phyloP scores from a whole-genome alignment of 2,888 invertebrate genomes.

The Taenaris catops region DNA sequence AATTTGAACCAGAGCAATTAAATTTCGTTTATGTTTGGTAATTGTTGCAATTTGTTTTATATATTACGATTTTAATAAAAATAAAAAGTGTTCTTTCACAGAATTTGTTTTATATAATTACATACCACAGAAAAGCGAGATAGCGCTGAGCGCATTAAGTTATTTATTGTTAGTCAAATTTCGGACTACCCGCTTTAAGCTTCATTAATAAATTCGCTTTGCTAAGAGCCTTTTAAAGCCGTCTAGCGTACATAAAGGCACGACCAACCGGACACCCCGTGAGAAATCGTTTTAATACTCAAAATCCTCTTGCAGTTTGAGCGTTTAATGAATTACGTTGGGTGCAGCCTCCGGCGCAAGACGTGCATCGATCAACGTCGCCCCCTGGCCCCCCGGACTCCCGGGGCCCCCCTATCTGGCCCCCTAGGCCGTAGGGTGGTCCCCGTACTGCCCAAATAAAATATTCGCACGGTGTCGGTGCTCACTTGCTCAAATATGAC shows the following conservation, averaged over 20 bases:
- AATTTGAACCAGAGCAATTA: no score
- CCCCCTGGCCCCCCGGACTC: conserved; percentile 38
- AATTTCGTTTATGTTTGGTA: no score
- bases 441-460: conserved; percentile 75
- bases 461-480: conserved; percentile 61
- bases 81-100: no score
- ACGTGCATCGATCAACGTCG: conserved; percentile 84
- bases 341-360: conserved; percentile 81
- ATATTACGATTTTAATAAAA: no score
- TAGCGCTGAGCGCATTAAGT: conserved; percentile 1
- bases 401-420: conserved; percentile 37
- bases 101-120: no score
- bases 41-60: no score
- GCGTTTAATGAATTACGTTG: conserved; percentile 80
- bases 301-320: conserved; percentile 78
- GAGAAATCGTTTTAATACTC: conserved; percentile 79
- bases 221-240: conserved; percentile 49
- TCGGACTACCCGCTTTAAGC: conserved; percentile 35
- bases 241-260: conserved; percentile 47
- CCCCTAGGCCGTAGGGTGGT: conserved; percentile 52
- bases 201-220: conserved; percentile 59
- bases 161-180: conserved; percentile 20
- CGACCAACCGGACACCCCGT: conserved; percentile 66
- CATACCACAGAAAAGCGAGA: no score
- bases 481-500: conserved; percentile 59